Evolutionary conservation across 2,888 invertebrate species (phyloP), one percentile per base, ranked within the genome.

Genomic region (Bruchidius siliquastri): DNA sequence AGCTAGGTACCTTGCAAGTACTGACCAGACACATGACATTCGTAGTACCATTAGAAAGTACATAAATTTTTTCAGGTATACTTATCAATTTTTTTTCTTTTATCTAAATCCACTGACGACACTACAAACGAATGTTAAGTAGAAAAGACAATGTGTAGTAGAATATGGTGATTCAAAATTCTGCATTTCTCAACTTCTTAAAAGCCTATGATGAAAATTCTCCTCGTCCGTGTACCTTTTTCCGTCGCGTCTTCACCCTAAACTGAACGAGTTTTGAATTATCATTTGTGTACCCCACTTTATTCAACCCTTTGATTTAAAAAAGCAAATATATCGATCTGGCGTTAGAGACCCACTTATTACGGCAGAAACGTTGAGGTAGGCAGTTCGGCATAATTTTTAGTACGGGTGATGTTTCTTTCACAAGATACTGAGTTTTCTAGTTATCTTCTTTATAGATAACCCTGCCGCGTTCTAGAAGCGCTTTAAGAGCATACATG

Each of bases 241-340:
- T 75, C 69, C 22, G 69, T 67, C 68, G 10, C 49, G 68, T 71
- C 73, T 69, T 72, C 71, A 69, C 70, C 76, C 76, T 75, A 73
- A 69, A 72, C 69, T 71, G 71, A 66, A 76, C 72, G 72, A 70
- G 69, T 73, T 76, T 74, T 72, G 74, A 76, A 76, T 74, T 74
- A 74, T 69, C 71, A 69, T 72, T 68, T 73, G 74, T 72, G 73
- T 72, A 74, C 76, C 76, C 73, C 26, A 73, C 73, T 74, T 74
- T 76, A 73, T 49, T 76, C 74, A 74, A 76, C 76, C 76, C 76
- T 76, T 76, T 76, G 74, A 74, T 73, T 74, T 72, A 74, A 73
- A 74, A 49, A 49, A 49, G 49, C 49, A 49, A 49, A 49, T 3
- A 49, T 49, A 49, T 49, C 13, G 49, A 49, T 49, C 49, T 49